Base-by-base conservation (phyloP, 2,113 vertebrate species). In the Rhynchomys soricoides region DNA sequence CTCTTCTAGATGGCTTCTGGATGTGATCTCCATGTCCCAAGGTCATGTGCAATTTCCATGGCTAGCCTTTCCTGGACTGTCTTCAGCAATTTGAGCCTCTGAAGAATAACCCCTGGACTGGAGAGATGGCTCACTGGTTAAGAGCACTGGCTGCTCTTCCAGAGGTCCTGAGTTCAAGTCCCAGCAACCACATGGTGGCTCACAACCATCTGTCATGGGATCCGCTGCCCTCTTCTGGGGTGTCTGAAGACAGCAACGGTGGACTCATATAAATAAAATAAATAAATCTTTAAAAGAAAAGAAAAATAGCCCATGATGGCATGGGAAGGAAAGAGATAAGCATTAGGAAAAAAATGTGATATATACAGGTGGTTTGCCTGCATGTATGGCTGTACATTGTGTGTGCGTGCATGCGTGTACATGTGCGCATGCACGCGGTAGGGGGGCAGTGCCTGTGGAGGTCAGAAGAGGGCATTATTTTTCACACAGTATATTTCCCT, bases 31-130 rank as follows among this genome's bases (percentile, higher is more conserved):
- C 50, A 16, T 55, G 29, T 70, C 34, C 75, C 75, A 8, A 15
- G 1, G 5, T 50, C 82, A n/a, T 0, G 0, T 9, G 11, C 5
- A 37, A 15, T 22, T 22, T 59, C 29, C 8, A 52, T 17, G 43
- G 34, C 50, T 43, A 13, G 16, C 10, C 57, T 40, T 55, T 52
- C 71, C 55, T 50, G 57, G 22, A 50, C 34, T 50, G 29, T 68
- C 45, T 7, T 17, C 48, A 13, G 34, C 24, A 19, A 50, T 31
- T 78, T 22, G 9, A 19, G 88, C 50, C 81, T 57, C 59, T 66
- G n/a, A 78, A 66, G 81, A 91, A 77, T 3, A 81, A 24, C n/a
- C 62, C 19, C 62, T 22, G 3, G 64, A 31, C 64, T 68, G 4
- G 64, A 68, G 64, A 31, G 64, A 68, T 68, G 29, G 64, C 31